Evolutionary conservation across 2,888 invertebrate genomes (phyloP).

Genomic region (Cheilosia vulpina): DNA sequence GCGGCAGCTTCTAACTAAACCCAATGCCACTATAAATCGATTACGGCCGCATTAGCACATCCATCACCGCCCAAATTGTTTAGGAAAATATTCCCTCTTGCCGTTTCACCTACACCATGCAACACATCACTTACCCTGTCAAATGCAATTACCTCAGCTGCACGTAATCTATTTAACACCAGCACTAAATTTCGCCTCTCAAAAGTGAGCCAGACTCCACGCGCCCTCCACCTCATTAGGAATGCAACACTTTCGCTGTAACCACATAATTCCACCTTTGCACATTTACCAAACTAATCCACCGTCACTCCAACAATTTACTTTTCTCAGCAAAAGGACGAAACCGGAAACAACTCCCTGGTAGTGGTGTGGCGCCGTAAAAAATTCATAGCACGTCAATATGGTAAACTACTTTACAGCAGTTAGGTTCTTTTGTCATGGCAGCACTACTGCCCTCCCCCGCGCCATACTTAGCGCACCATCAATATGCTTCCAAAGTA

Average conservation of each 20-base stretch:
- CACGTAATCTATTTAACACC: slow-evolving; percentile 73
- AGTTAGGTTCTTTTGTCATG: slow-evolving; percentile 62
- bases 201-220: slow-evolving; percentile 1
- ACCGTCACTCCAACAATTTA: slow-evolving; percentile 61
- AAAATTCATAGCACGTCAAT: slow-evolving; percentile 71
- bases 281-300: slow-evolving; percentile 67
- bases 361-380: slow-evolving; percentile 15
- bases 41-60: slow-evolving; percentile 5
- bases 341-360: slow-evolving; percentile 22
- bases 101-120: not conserved
- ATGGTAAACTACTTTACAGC: slow-evolving; percentile 70
- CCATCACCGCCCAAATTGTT: slow-evolving; percentile 31
- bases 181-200: slow-evolving; percentile 36
- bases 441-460: not conserved
- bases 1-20: too few species aligned
- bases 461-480: slow-evolving; percentile 14
- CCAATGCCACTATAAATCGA: not conserved
- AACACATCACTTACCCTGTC: slow-evolving; percentile 34
- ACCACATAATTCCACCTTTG: slow-evolving; percentile 72
- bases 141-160: slow-evolving; percentile 62
- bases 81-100: slow-evolving; percentile 11
- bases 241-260: slow-evolving; percentile 68
- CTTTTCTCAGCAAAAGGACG: slow-evolving; percentile 22
- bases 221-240: slow-evolving; percentile 50
- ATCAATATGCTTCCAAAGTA: slow-evolving; percentile 62